phyloP scores from a whole-genome alignment of 2,113 vertebrate genomes.

The Gobiocypris rarus region DNA sequence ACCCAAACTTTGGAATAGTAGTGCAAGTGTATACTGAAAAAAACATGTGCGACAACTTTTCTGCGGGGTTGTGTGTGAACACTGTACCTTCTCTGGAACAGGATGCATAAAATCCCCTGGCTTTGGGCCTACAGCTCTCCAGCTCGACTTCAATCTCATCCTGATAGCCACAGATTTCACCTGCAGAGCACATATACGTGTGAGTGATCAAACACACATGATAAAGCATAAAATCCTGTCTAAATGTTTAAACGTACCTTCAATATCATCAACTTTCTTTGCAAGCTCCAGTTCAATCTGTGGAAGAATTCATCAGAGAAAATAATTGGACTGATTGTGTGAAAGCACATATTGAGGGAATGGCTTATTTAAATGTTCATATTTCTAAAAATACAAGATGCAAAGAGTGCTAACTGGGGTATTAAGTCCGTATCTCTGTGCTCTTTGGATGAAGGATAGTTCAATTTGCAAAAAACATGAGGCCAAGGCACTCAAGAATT shows the following conservation, averaged over 20 bases:
- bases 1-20: background rate
- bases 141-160: slow-evolving; percentile 94
- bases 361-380: background rate
- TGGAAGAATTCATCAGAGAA: slow-evolving; percentile 45
- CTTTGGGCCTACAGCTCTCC: slow-evolving; percentile 85
- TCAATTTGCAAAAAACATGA: no score
- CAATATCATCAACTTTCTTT: slow-evolving; percentile 88
- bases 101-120: slow-evolving; percentile 85
- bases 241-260: slow-evolving; percentile 79
- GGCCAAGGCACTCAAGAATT: no score
- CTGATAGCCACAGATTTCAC: slow-evolving; percentile 90
- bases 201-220: background rate
- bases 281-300: slow-evolving; percentile 90
- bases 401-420: no score
- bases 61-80: slow-evolving; percentile 4
- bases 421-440: no score
- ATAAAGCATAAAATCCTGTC: background rate
- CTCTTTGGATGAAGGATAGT: no score
- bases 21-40: background rate
- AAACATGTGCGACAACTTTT: background rate
- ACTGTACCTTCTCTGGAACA: slow-evolving; percentile 81
- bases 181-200: slow-evolving; percentile 67
- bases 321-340: background rate
- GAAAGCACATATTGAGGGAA: background rate
- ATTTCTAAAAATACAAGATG: no score